Percentiles rank a stretch among this genome's conserved stretches.
Conservation (phyloP, 64 coral and sea anemone species). For the Acropora yongei region DNA sequence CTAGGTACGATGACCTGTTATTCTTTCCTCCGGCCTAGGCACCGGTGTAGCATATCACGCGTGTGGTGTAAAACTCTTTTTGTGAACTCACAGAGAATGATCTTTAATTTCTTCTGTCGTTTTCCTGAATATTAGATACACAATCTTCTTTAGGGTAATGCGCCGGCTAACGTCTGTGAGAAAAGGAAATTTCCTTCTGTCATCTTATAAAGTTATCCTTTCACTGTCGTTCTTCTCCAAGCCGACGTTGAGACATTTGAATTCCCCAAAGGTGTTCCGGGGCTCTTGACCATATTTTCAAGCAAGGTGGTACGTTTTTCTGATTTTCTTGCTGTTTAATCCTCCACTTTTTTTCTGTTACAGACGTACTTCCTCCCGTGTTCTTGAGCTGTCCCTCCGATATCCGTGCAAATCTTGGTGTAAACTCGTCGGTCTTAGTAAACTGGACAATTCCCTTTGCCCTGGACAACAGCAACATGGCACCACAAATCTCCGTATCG, state of each 20-base stretch:
- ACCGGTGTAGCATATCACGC: not conserved
- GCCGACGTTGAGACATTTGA: not conserved
- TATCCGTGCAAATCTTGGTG: slow-evolving; percentile 36
- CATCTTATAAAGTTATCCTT: not conserved
- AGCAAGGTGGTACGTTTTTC: not conserved
- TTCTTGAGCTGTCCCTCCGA: slow-evolving; percentile 68
- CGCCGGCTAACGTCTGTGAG: not conserved
- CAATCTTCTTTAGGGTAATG: not conserved
- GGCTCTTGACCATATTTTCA: not conserved
- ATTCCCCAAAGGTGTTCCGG: not conserved
- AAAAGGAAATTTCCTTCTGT: not conserved
- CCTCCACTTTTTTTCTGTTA: not conserved
- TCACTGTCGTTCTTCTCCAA: not conserved
- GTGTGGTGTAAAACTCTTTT: not conserved
- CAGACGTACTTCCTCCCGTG: slow-evolving; percentile 60
- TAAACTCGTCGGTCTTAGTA: slow-evolving; percentile 39
- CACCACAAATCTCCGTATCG: not conserved
- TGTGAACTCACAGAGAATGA: not conserved
- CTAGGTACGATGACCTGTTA: slow-evolving; percentile 6
- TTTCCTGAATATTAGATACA: not conserved
- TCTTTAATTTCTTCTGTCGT: not conserved
- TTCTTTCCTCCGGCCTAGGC: not conserved
- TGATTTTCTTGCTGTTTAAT: not conserved
- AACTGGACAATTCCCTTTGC: slow-evolving; percentile 67
- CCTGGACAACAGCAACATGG: slow-evolving; percentile 46